Conservation (phyloP, 2,113 vertebrate species). For the Setophaga petechia region DNA sequence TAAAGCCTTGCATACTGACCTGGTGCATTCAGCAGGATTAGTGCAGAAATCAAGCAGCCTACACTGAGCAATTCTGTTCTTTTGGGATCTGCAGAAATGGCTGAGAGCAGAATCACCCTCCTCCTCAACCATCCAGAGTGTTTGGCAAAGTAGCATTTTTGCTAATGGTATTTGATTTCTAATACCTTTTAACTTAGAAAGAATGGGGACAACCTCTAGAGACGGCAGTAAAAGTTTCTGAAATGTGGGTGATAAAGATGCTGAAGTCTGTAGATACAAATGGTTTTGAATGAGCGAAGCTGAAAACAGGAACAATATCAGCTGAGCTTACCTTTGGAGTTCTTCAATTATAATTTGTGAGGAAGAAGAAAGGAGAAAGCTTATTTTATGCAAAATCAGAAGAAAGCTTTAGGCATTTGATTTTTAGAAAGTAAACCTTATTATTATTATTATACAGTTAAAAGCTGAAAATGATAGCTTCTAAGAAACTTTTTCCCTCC, state of each 20-base stretch:
- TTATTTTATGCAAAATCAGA: slow-evolving; percentile 8
- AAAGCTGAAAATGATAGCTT: slow-evolving; percentile 17
- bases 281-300: neutral
- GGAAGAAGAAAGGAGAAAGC: neutral
- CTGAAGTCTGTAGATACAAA: slow-evolving; percentile 27
- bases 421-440: neutral
- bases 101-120: neutral
- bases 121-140: neutral
- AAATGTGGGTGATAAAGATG: slow-evolving; percentile 37
- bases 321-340: neutral
- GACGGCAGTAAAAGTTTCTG: slow-evolving; percentile 27
- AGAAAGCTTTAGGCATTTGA: neutral
- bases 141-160: neutral
- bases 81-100: neutral
- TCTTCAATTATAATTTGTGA: slow-evolving; percentile 6
- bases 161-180: slow-evolving; percentile 24
- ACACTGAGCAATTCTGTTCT: neutral
- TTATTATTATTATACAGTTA: neutral
- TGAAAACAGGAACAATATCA: neutral
- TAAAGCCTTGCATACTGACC: neutral
- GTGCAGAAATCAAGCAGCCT: neutral
- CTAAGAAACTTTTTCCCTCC: neutral
- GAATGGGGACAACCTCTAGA: slow-evolving; percentile 40
- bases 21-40: fast-evolving
- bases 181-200: slow-evolving; percentile 6